phyloP scores from a whole-genome alignment of 2,888 invertebrate species.

The Acanthosoma haemorrhoidale region DNA sequence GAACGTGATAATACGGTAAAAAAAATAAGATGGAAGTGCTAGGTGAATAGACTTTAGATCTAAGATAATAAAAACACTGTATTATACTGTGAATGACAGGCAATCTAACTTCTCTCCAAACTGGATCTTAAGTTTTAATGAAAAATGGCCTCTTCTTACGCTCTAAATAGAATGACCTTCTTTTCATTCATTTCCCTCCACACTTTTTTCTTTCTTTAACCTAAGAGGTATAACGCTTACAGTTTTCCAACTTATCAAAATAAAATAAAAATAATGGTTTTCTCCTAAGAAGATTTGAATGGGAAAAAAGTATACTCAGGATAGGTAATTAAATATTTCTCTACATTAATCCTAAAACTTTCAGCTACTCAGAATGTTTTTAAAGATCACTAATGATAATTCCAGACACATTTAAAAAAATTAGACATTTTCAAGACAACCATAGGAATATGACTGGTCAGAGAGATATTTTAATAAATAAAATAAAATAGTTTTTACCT shows the following conservation, averaged over 20 bases:
- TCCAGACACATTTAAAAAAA: too few species aligned
- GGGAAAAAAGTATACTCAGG: too few species aligned
- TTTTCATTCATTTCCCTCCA: neutral
- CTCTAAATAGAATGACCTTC: neutral
- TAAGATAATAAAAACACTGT: conserved; percentile 8
- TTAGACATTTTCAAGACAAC: too few species aligned
- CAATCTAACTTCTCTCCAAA: neutral
- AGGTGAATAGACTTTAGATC: neutral
- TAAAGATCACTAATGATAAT: too few species aligned
- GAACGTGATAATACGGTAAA: neutral
- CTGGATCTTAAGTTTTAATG: conserved; percentile 6
- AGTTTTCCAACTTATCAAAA: conserved; percentile 4
- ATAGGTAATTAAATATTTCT: neutral
- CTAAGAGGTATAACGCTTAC: neutral
- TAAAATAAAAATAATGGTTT: too few species aligned
- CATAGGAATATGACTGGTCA: too few species aligned
- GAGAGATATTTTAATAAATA: too few species aligned
- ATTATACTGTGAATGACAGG: conserved; percentile 14
- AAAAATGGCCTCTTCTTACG: conserved; percentile 9
- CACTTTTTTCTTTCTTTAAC: neutral
- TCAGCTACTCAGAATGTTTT: too few species aligned
- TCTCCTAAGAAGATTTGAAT: neutral
- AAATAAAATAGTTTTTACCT: too few species aligned
- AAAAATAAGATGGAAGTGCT: neutral
- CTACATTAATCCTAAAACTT: too few species aligned